These are phyloP conservation scores for Tribolium castaneum DNA, from an alignment of 1,140 invertebrate genomes.

Conservation along the genomic window DNA sequence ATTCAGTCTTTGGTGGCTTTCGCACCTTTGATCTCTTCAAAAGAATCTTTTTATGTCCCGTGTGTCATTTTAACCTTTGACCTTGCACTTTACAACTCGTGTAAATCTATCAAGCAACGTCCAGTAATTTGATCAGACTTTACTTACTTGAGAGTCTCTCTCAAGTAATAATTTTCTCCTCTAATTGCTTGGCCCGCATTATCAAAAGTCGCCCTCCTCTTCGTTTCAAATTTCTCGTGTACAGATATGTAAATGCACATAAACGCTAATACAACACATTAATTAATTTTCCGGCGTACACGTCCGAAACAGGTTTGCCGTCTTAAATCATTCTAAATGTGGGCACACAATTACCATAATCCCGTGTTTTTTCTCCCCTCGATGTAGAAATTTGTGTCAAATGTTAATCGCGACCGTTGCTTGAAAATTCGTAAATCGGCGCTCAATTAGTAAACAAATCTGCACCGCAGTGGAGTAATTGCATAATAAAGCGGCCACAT, in stretches of 20 bases:
- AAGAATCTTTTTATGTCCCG: neutral
- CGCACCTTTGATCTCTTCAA: neutral
- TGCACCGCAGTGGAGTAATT: neutral
- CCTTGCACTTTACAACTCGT: neutral
- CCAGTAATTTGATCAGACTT: neutral
- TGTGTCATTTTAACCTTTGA: neutral
- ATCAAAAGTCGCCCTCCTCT: neutral
- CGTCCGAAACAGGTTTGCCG: conserved; percentile 35
- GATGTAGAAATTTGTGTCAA: conserved; percentile 30
- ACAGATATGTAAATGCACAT: conserved; percentile 23
- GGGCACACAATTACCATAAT: conserved; percentile 38
- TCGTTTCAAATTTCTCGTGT: conserved; percentile 15
- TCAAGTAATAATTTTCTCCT: neutral
- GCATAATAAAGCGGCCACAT: conserved; percentile 27
- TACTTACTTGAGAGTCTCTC: neutral
- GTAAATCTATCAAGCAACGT: neutral
- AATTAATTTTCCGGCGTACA: conserved; percentile 32
- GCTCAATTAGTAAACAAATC: conserved; percentile 20
- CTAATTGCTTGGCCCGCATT: neutral
- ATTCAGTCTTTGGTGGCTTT: neutral
- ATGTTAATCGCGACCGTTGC: neutral
- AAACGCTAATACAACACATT: conserved; percentile 27
- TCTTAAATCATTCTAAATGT: conserved; percentile 38
- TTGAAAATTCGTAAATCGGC: neutral
- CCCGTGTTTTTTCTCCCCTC: conserved; percentile 5